Evolutionary conservation across 2,888 invertebrate genomes (phyloP), one percentile per base, ranked within the genome.

Genomic region (Chymomyza fuscimana): DNA sequence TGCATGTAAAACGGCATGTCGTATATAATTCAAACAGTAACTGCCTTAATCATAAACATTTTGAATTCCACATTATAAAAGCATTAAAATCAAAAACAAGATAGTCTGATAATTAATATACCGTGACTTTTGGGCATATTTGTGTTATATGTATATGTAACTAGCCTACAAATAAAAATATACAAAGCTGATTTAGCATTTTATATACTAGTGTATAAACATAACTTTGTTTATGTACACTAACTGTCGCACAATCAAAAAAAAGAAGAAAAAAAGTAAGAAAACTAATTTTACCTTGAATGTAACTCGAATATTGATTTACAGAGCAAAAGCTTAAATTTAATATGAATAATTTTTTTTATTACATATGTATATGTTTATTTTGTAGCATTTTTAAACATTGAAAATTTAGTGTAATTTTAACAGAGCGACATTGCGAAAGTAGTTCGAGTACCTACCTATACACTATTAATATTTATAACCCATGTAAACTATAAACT

Each of bases 171-270:
- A 46, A 12, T 46, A 73, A 70, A 79, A 71, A 79, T 81, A 81
- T 77, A 80, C 73, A 80, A 78, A 74, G 78, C 86, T 78, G 74
- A 80, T 72, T 74, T 77, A 77, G 81, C 81, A 83, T 77, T 22
- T 81, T 86, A 81, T 66, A 72, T 74, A 76, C 65, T 36, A 46
- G 40, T 51, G 54, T 67, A 60, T 7, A 65, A 25, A 15, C 50
- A 67, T 64, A n/a, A 51, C 5, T 15, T 51, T 51, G 15, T 51
- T 51, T 51, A 32, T 51, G 16, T 59, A 32, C 32, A 32, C 6
- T 76, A 81, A 77, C 60, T 83, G 84, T 79, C 84, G 83, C 83
- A 83, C 83, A 83, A 83, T 83, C 86, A 84, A 54, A 54, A 54
- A 19, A 16, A 9, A 2, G 12, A 56, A 22, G 4, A n/a, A 1